Evolutionary conservation across 2,888 invertebrate species (phyloP), one percentile per base, ranked within the genome.

Genomic region (Euzophera pinguis): DNA sequence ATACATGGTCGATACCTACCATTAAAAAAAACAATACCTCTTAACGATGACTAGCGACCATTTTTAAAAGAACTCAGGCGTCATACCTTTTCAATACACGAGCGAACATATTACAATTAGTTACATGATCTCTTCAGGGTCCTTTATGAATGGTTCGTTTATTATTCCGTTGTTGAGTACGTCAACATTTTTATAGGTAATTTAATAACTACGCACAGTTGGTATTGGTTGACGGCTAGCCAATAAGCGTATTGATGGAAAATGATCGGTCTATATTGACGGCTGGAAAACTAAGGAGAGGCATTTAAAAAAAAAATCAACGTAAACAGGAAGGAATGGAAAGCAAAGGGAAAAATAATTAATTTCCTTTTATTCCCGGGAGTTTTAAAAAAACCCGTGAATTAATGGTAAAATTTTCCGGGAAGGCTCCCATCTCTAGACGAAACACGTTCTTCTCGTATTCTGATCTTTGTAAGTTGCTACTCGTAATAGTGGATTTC

Each of bases 221-320:
- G 61, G 68, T 59, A 87, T 88, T 87, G 88, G 87, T 66, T 65
- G 59, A 47, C 43, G 57, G 61, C 58, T 67, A 61, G 52, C 88
- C 87, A 89, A 88, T 88, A 67, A 65, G 63, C 55, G 55, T 54
- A 64, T 67, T 74, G 76, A 79, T 81, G 78, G 70, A 71, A 75
- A 78, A 81, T 78, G 69, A 75, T 68, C 65, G 66, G 61, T 61
- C 57, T 56, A 63, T 68, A 71, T 63, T 57, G 63, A 68, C 64
- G 63, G 60, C 57, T 65, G 62, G 62, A 58, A 72, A 78, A 63
- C 65, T 55, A 52, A 78, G 64, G 80, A 84, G 80, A 53, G 10
- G 32, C 5, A 14, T 10, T 29, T n/a, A n/a, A n/a, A n/a, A n/a
- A n/a, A n/a, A n/a, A n/a, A n/a, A n/a, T n/a, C n/a, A n/a, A n/a